Base-by-base conservation (phyloP, 1,140 invertebrate species). In the Subanguina moxae region DNA sequence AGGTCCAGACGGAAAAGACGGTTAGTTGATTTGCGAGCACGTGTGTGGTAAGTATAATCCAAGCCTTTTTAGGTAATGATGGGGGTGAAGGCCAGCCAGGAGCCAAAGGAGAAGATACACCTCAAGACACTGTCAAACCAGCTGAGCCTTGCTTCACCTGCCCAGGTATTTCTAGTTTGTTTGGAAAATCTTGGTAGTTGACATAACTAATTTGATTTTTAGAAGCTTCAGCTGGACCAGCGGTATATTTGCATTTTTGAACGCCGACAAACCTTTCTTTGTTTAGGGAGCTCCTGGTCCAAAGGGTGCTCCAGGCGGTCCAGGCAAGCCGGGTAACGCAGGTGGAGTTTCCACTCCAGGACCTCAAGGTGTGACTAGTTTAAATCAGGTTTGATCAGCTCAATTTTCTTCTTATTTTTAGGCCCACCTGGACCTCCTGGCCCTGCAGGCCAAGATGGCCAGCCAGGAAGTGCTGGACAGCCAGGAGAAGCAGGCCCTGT, bases 1-100 rank as follows among this genome's bases (percentile, higher is more conserved):
- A 52, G 48, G 48, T 21, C 48, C 48, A 25, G 48, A 52, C 17
- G 48, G 48, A 52, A 52, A 52, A 19, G 48, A 52, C 17, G 48
- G 48, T 38, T 38, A 5, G 32, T 38, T 38, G 11, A 5, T 38
- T 38, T 38, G 32, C 3, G 3, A 11, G 32, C 32, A 38, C 3
- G 32, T 5, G n/a, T n/a, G n/a, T n/a, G n/a, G 32, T 38, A 38
- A 38, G 32, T 38, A 38, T 38, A 38, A 38, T 38, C 3, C 11
- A 38, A 5, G 3, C 11, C 3, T 38, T 38, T 38, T 5, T 11
- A 38, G 32, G 32, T 21, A 52, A 52, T 21, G 48, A 52, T 25
- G 48, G 48, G 17, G n/a, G 3, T 21, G n/a, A 19, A 8, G 48
- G 48, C 3, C 48, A 7, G 3, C n/a, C n/a, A 21, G 48, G 48